Conservation (phyloP, 2,113 vertebrate genomes). For the Calonectris borealis region DNA sequence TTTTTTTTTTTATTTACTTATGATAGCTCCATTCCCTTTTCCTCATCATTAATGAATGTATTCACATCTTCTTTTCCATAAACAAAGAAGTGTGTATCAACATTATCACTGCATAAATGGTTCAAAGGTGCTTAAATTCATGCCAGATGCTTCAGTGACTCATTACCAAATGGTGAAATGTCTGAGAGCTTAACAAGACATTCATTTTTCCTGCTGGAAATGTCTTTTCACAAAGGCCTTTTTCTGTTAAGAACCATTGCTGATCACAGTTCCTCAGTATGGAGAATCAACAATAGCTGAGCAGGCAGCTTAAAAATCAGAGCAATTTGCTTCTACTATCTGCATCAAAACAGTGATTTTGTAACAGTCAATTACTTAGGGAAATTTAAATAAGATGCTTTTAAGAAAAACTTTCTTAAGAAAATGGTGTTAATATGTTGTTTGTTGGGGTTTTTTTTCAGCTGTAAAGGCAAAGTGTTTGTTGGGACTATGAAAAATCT, state of each 20-base stretch:
- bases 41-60: not conserved
- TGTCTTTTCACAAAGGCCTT: not conserved
- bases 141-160: constrained; percentile 46
- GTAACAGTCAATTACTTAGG: not conserved
- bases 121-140: constrained; percentile 36
- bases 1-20: not conserved
- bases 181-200: constrained; percentile 1
- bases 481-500: not conserved
- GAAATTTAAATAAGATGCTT: not conserved
- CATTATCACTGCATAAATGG: not conserved
- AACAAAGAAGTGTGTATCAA: not conserved
- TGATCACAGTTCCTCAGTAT: not conserved
- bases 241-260: not conserved
- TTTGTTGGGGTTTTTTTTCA: not conserved
- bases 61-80: not conserved
- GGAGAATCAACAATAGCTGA: not conserved
- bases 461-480: not conserved
- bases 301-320: not conserved
- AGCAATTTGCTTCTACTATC: not conserved
- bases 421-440: not conserved
- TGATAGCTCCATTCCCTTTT: not conserved
- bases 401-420: not conserved
- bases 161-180: constrained; percentile 26
- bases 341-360: not conserved
- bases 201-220: constrained; percentile 12